Conservation (phyloP, 1,140 invertebrate genomes). For the Druon quercuslanigerum region DNA sequence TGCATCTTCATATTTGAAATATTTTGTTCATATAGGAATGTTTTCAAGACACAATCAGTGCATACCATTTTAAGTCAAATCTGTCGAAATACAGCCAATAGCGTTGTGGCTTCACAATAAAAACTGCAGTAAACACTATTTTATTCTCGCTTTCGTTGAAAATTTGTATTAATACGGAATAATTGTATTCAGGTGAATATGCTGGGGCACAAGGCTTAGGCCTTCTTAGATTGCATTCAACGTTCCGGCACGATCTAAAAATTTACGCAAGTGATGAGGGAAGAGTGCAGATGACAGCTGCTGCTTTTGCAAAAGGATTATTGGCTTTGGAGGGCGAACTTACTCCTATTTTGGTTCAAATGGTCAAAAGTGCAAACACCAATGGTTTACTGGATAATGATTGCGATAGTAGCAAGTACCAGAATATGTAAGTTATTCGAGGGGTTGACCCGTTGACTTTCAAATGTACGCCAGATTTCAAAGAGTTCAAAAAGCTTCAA, state of each 20-base stretch:
- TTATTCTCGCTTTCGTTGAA: neutral
- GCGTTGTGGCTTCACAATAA: neutral
- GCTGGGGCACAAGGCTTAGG: slow-evolving; percentile 94
- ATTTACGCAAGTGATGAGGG: slow-evolving; percentile 99
- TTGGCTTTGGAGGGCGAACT: slow-evolving; percentile 98
- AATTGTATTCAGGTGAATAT: slow-evolving; percentile 84
- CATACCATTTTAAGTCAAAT: neutral
- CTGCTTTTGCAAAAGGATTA: slow-evolving; percentile 98
- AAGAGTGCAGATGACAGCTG: slow-evolving; percentile 99
- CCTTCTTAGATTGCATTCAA: slow-evolving; percentile 95
- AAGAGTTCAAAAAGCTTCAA: no score
- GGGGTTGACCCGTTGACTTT: no score
- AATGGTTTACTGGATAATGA: slow-evolving; percentile 99
- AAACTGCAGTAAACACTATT: slow-evolving; percentile 14
- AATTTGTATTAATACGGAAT: neutral
- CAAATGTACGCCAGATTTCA: no score
- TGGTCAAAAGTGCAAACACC: slow-evolving; percentile 99
- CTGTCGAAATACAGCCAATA: neutral
- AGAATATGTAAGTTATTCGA: slow-evolving; percentile 87
- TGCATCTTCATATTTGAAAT: neutral
- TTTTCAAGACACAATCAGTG: slow-evolving; percentile 4
- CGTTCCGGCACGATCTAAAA: slow-evolving; percentile 98
- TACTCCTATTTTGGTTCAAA: slow-evolving; percentile 99
- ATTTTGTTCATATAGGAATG: neutral
- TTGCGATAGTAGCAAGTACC: slow-evolving; percentile 96